A percentile compares a stretch with the other conserved stretches of the same genome.
phyloP scores from a whole-genome alignment of 2,797 vertebrate genomes.

The Sebastes miniatus region DNA sequence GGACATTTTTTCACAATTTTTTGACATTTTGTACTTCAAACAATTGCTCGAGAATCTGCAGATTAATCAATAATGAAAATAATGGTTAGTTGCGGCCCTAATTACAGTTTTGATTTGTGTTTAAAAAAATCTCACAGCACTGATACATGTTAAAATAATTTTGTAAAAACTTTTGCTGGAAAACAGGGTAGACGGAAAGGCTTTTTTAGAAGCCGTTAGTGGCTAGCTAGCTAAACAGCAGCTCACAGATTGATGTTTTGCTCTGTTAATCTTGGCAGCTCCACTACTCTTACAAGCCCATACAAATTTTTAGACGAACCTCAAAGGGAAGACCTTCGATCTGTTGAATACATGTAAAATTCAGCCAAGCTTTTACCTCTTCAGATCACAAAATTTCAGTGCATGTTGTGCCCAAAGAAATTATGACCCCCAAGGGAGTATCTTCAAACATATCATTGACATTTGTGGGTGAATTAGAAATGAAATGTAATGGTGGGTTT shows the following conservation, averaged over 20 bases:
- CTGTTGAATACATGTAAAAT: not conserved
- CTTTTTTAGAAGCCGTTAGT: not conserved
- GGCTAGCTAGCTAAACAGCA: not conserved
- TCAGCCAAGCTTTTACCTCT: not conserved
- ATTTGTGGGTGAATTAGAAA: constrained; percentile 37
- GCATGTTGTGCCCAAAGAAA: not conserved
- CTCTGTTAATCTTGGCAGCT: not conserved
- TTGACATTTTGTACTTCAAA: not conserved
- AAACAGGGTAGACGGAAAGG: not conserved
- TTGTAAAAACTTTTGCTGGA: not conserved
- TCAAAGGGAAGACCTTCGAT: not conserved
- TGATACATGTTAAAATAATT: not conserved
- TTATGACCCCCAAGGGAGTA: not conserved
- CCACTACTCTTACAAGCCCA: not conserved
- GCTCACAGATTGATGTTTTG: not conserved
- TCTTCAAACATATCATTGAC: constrained; percentile 21
- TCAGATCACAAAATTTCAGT: not conserved
- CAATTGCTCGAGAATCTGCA: not conserved
- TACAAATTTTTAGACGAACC: not conserved
- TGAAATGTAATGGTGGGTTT: constrained; percentile 30
- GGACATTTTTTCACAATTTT: not conserved
- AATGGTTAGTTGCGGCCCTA: not conserved
- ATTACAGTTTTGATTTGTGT: not conserved
- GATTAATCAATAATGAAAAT: not conserved
- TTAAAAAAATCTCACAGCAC: not conserved